Base-by-base conservation (phyloP, 1,140 invertebrate genomes). In the Dinothrombium tinctorium region DNA sequence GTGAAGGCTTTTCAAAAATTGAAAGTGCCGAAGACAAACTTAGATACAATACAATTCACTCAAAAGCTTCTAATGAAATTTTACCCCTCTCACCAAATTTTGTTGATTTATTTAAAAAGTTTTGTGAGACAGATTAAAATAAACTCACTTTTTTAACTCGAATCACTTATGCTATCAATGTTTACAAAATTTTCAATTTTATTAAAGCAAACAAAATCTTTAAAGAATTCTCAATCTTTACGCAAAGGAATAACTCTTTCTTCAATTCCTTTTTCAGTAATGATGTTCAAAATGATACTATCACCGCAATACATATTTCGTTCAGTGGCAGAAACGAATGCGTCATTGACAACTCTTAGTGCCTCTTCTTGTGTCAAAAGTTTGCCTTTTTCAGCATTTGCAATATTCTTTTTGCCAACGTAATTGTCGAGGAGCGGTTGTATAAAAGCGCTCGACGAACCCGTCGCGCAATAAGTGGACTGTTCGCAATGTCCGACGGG, bases 221-320 rank as follows among this genome's bases (percentile, higher is more conserved):
- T n/a, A n/a, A n/a, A 28, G 26, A 28, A 8, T 28, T 28, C n/a
- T 43, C 47, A 58, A 50, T 58, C 56, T 38, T 48, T 51, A 22
- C 56, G 40, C 7, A 58, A 47, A 15, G 45, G 33, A n/a, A 55
- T 42, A 0, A 11, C 42, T 26, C 52, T 47, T 39, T 54, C 50
- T 43, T 46, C 64, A 40, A 87, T 69, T 1, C 84, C 87, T 62
- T 79, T 74, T 47, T 78, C 78, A 20, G 83, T 90, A 39, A 96
- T 80, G 41, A 94, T 71, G 47, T 82, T 74, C 44, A 98, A 77
- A 22, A 67, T 59, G 47, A 96, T 72, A 35, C 71, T 71, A 66
- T 99, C 92, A 42, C 92, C 92, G 53, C 84, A 92, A 52, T 86
- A 78, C 49, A 94, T 95, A 56, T 99, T 89, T 58, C 92, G 69